Evolutionary conservation across 2,888 invertebrate species (phyloP), one percentile per base, ranked within the genome.

Genomic region (Callyntrura guangdongensis): DNA sequence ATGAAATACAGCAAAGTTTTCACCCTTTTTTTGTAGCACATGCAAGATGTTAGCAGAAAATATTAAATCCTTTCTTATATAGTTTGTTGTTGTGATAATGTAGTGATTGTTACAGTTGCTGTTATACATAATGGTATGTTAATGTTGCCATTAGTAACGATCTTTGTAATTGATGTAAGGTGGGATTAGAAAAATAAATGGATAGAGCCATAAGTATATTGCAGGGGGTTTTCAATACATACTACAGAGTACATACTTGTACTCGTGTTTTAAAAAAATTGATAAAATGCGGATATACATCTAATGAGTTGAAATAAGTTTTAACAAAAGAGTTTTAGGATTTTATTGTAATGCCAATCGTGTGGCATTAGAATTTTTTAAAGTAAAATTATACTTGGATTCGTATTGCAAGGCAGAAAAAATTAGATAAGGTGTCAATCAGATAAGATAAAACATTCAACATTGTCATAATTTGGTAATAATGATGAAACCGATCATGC

Each of bases 371-470:
- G 0, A 36, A 22, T 12, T 61, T 61, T 61, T 61, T 0, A 61
- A 59, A 59, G 17, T 20, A n/a, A 61, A 61, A 4, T 59, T 1
- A 4, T 9, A 59, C 22, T 22, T 22, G 20, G 1, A 6, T 17
- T 17, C 1, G 17, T 17, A 4, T 36, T 17, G 59, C 17, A 59
- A 59, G 2, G 6, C 59, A 59, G 59, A 59, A n/a, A 59, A 17
- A 59, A 17, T n/a, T 17, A 59, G 59, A 59, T 59, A 59, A 17
- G 6, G 59, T 59, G 59, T 59, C 59, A 59, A 59, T 59, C 59
- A 59, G 59, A 59, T 59, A 59, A 17, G 2, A 3, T 1, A 17
- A 59, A 59, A 6, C n/a, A 59, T n/a, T 59, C 6, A 59, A 6
- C n/a, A 59, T n/a, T 59, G 59, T 17, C 59, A 59, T 59, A 17